Base-by-base conservation (phyloP, 2,797 vertebrate genomes). In the Brachyalestes nurse region DNA sequence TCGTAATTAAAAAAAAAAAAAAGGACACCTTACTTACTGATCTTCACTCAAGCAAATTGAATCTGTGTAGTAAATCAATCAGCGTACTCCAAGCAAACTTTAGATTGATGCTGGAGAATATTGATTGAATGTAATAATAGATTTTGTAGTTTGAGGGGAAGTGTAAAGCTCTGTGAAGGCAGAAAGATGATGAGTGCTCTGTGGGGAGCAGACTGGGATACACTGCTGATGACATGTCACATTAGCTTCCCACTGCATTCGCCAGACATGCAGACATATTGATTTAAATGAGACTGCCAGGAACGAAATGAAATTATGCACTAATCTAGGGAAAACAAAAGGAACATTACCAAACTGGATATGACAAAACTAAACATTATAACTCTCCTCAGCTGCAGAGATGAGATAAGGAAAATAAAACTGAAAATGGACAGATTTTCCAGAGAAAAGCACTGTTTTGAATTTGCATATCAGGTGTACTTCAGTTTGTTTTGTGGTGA, bases 281-380 rank as follows among this genome's bases (percentile, higher is more conserved):
- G 62, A 87, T 84, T 70, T 58, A 76, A 84, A 85, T 72, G 61
- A 82, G 64, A 79, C 60, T 83, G 79, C 72, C 85, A 85, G 61
- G 61, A 72, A 75, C n/a, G 0, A 38, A 74, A 71, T 34, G 42
- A 67, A 67, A 64, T 66, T 66, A 75, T 62, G 73, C 66, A 60
- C 57, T 45, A 53, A 79, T 57, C 61, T 71, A 73, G 66, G 49
- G 21, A 67, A 47, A 62, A 55, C 65, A 71, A 77, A 82, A 82
- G 77, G 5, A 67, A 21, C 25, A 19, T 12, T 45, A 45, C 4
- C 40, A 72, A 77, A 64, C 51, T 19, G 25, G 57, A 34, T 57
- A 69, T 73, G 77, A 79, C 45, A 40, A 47, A 82, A 51, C 14
- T 65, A 13, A 81, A 69, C 75, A 77, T 61, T 79, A 66, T 40